Evolutionary conservation across 2,113 vertebrate genomes (phyloP).

Genomic region (Thunnus maccoyii): DNA sequence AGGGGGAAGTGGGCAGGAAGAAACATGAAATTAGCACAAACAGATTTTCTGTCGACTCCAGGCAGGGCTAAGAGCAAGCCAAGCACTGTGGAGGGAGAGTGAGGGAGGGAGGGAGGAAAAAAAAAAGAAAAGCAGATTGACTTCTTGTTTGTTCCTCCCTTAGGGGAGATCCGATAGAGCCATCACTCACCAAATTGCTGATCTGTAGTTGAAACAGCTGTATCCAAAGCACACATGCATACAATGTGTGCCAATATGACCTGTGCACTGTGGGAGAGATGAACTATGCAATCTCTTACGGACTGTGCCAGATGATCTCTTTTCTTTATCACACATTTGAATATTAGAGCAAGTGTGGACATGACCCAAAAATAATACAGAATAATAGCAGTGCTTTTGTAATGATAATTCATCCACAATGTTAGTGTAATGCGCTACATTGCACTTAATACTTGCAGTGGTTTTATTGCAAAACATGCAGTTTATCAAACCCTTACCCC

Average conservation of each 20-base stretch:
- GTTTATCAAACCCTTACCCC: background rate
- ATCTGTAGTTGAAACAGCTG: slow-evolving; percentile 79
- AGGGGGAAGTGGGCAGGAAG: slow-evolving; percentile 73
- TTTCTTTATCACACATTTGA: background rate
- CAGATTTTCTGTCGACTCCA: slow-evolving; percentile 85
- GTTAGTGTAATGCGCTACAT: background rate
- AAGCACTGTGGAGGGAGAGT: slow-evolving; percentile 64
- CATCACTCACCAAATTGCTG: slow-evolving; percentile 84
- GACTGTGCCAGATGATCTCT: slow-evolving; percentile 22
- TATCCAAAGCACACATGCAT: slow-evolving; percentile 60
- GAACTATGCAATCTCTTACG: slow-evolving; percentile 47
- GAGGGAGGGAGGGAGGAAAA: slow-evolving; percentile 16
- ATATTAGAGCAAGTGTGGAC: background rate
- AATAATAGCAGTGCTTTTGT: background rate
- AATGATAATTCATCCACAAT: slow-evolving; percentile 1
- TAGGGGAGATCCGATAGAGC: slow-evolving; percentile 76
- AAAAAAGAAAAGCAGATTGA: slow-evolving; percentile 69
- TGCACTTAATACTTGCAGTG: background rate
- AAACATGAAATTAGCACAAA: slow-evolving; percentile 88
- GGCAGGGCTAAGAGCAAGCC: slow-evolving; percentile 74
- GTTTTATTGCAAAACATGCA: background rate
- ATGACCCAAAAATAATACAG: background rate
- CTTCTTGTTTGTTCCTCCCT: slow-evolving; percentile 79
- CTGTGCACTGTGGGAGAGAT: slow-evolving; percentile 34
- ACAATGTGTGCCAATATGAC: slow-evolving; percentile 53